phyloP scores from a whole-genome alignment of 2,113 vertebrate genomes.

The Mesembrinibis cayennensis region DNA sequence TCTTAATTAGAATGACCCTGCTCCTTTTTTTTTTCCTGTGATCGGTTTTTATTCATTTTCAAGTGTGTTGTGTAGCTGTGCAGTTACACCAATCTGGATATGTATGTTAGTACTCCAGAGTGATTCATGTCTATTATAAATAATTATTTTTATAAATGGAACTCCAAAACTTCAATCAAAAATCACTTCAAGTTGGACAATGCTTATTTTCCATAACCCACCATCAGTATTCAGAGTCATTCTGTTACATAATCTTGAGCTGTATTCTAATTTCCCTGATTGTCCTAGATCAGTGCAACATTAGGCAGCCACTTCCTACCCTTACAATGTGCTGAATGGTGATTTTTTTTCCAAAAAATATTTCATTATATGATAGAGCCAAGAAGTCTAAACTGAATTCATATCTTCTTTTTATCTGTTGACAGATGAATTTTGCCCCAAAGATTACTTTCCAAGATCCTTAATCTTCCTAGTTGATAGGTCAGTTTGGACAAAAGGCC shows the following conservation, averaged over 20 bases:
- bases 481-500: background rate
- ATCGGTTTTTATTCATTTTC: background rate
- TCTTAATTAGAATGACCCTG: background rate
- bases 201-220: background rate
- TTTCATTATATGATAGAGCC: background rate
- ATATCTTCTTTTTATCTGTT: background rate
- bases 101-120: background rate
- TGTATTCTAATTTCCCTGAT: background rate
- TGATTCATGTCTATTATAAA: background rate
- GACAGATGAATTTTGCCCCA: background rate
- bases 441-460: background rate
- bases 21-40: background rate
- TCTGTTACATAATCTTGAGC: background rate
- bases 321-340: background rate
- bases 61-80: background rate
- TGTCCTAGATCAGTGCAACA: background rate
- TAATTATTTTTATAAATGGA: background rate
- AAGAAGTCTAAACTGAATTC: background rate
- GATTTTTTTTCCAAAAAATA: background rate
- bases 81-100: background rate
- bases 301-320: background rate
- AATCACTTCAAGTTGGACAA: background rate
- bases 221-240: background rate
- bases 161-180: background rate
- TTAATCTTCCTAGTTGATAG: background rate